Evolutionary conservation across 2,797 vertebrate genomes (phyloP).

Genomic region (Anolis apletophallus): DNA sequence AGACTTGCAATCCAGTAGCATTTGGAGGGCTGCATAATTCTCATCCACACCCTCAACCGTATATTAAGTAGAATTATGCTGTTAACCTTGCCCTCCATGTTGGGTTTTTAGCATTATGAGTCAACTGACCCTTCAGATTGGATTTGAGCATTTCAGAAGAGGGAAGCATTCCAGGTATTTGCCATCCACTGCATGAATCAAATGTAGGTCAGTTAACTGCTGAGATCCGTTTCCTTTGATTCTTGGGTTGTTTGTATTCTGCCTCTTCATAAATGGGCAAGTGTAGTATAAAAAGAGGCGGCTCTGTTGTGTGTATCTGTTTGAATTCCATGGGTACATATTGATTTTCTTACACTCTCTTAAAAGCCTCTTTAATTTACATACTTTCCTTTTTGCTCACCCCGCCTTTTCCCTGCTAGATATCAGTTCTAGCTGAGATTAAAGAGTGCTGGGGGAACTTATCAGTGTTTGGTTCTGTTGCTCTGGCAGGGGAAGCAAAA

Average conservation of each 20-base stretch:
- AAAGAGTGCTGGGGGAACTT: constrained; percentile 35
- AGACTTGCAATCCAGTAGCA: not conserved
- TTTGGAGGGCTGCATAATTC: not conserved
- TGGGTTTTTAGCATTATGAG: not conserved
- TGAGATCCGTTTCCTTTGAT: not conserved
- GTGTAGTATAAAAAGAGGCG: constrained; percentile 12
- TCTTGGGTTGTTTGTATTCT: not conserved
- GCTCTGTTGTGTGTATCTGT: constrained; percentile 1
- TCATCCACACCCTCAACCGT: not conserved
- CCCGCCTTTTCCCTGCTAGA: constrained; percentile 15
- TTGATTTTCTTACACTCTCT: constrained; percentile 20
- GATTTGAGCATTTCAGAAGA: constrained; percentile 16
- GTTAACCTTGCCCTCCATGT: not conserved
- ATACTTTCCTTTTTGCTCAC: not conserved
- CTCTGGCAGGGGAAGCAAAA: constrained; percentile 12
- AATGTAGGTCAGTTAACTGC: constrained; percentile 17
- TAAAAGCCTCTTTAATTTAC: constrained; percentile 22
- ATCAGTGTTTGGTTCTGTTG: constrained; percentile 39
- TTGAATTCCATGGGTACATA: constrained; percentile 34
- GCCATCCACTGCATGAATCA: not conserved
- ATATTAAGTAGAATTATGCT: not conserved
- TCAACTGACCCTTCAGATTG: constrained; percentile 39
- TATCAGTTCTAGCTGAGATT: constrained; percentile 41
- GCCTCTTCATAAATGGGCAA: constrained; percentile 2
- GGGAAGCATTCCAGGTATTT: constrained; percentile 36